These are phyloP conservation scores for Drosophila oshimai DNA, from an alignment of 1,140 invertebrate species.

Conservation along the genomic window DNA sequence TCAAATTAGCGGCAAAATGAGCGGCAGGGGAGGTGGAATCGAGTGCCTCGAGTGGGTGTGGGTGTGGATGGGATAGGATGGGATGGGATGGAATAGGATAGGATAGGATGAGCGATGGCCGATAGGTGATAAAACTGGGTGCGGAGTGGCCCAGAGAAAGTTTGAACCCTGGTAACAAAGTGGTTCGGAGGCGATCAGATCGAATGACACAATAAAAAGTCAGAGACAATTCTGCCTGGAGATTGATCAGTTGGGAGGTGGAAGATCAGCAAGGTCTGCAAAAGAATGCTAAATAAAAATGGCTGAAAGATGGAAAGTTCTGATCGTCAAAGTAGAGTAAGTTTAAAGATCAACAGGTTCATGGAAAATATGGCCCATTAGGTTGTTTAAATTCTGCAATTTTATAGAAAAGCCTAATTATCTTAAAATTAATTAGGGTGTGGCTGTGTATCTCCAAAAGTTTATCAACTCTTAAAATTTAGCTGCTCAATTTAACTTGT, in stretches of 20 bases:
- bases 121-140: slow-evolving; percentile 32
- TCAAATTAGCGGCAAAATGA: slow-evolving; percentile 81
- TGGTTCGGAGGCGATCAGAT: slow-evolving; percentile 15
- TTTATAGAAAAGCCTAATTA: too few species aligned
- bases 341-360: slow-evolving; percentile 1
- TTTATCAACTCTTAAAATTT: too few species aligned
- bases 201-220: slow-evolving; percentile 2
- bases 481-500: too few species aligned
- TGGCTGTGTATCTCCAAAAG: too few species aligned
- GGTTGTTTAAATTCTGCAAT: not conserved
- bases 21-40: slow-evolving; percentile 7
- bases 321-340: not conserved
- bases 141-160: slow-evolving; percentile 47
- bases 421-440: too few species aligned
- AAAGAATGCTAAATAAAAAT: not conserved
- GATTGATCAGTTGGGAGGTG: slow-evolving; percentile 3
- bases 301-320: slow-evolving; percentile 8
- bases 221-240: not conserved
- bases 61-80: slow-evolving; percentile 7
- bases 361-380: not conserved
- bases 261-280: not conserved
- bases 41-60: slow-evolving; percentile 13
- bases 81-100: slow-evolving; percentile 15
- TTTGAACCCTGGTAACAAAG: slow-evolving; percentile 45
- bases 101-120: slow-evolving; percentile 11